Percentiles rank a stretch among this genome's conserved stretches.
phyloP scores from a whole-genome alignment of 2,888 invertebrate genomes.

The Noctua janthe region DNA sequence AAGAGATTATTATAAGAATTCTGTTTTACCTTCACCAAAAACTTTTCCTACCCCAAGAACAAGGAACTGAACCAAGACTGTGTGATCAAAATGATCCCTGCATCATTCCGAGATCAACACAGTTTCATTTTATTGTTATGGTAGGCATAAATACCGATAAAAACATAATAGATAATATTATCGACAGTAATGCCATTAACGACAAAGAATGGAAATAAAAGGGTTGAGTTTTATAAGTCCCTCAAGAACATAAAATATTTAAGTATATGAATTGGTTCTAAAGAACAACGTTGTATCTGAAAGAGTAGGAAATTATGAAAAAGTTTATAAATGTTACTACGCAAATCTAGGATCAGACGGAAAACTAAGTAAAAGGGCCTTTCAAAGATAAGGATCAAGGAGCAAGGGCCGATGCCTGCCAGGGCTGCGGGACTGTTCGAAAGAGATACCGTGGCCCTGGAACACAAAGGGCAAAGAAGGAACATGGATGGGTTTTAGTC shows the following conservation, averaged over 20 bases:
- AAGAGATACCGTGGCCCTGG: too few species aligned
- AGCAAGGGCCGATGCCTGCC: too few species aligned
- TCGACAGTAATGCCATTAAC: conserved; percentile 8
- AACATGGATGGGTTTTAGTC: too few species aligned
- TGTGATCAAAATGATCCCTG: background rate
- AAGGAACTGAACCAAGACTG: background rate
- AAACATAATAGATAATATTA: conserved; percentile 29
- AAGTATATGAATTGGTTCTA: conserved; percentile 11
- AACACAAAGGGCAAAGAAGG: too few species aligned
- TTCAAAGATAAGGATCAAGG: background rate
- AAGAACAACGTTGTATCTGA: background rate
- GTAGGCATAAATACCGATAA: conserved; percentile 22
- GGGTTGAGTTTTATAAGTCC: conserved; percentile 26
- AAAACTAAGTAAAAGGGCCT: background rate
- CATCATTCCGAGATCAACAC: conserved; percentile 1
- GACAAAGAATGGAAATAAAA: conserved; percentile 21
- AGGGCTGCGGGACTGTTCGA: too few species aligned
- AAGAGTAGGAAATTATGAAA: background rate
- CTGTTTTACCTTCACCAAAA: background rate
- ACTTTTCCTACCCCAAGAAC: background rate
- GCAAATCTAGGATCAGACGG: background rate
- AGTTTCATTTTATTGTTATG: conserved; percentile 18
- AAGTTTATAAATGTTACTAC: background rate
- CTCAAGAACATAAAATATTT: conserved; percentile 21
- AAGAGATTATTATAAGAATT: background rate